phyloP scores from a whole-genome alignment of 2,113 vertebrate genomes.

The Tretioscincus oriximinensis region DNA sequence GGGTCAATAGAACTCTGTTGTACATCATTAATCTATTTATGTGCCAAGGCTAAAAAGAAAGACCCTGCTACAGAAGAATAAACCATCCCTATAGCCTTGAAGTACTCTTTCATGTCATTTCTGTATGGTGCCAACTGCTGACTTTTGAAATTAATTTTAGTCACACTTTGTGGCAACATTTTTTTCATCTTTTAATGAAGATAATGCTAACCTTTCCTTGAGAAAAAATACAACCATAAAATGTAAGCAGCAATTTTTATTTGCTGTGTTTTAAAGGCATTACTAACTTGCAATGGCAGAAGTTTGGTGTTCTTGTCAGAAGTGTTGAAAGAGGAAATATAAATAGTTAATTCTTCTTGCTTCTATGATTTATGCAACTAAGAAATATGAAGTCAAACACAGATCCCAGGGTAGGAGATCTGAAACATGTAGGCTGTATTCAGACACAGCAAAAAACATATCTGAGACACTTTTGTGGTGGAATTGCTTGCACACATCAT shows the following conservation, averaged over 20 bases:
- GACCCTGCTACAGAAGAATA: conserved; percentile 3
- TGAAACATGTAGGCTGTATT: too few species aligned
- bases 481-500: too few species aligned
- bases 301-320: not conserved
- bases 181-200: conserved; percentile 8
- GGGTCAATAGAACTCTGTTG: conserved; percentile 12
- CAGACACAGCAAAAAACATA: too few species aligned
- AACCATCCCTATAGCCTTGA: not conserved
- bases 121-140: not conserved
- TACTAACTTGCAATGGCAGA: not conserved
- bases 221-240: not conserved
- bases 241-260: not conserved
- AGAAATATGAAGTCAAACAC: not conserved
- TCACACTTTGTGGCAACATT: conserved; percentile 23
- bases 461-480: too few species aligned
- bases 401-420: not conserved
- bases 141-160: conserved; percentile 2
- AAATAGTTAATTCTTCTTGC: not conserved
- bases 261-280: not conserved
- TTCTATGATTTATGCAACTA: not conserved
- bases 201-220: not conserved
- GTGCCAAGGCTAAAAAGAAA: not conserved
- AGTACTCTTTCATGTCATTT: conserved; percentile 16
- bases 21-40: conserved; percentile 32
- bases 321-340: not conserved